These are phyloP conservation scores for Anabacerthia variegaticeps DNA, from an alignment of 2,797 vertebrate genomes.

Conservation along the genomic window DNA sequence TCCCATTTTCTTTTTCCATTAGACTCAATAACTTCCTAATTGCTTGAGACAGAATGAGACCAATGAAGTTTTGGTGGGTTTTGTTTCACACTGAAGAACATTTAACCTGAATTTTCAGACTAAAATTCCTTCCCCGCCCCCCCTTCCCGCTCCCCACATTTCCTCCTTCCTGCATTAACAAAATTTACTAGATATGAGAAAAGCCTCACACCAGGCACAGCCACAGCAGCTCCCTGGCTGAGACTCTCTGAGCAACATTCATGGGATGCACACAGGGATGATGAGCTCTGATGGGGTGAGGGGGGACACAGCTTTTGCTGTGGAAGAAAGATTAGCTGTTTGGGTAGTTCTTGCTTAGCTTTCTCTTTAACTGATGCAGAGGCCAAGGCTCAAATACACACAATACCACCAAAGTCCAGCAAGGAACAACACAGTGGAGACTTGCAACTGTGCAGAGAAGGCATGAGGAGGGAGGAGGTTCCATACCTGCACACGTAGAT, in stretches of 20 bases:
- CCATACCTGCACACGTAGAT: background rate
- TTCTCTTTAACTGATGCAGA: background rate
- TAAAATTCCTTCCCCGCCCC: background rate
- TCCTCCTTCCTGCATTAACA: background rate
- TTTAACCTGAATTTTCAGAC: background rate
- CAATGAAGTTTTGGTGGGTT: background rate
- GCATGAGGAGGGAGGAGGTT: background rate
- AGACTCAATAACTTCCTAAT: background rate
- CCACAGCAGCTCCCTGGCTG: background rate
- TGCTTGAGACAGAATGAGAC: background rate
- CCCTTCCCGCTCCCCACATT: background rate
- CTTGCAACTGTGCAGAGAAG: background rate
- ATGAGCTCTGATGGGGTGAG: background rate
- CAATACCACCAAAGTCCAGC: rapidly evolving
- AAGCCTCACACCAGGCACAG: background rate
- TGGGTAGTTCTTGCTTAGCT: background rate
- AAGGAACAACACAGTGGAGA: background rate
- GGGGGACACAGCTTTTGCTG: rapidly evolving
- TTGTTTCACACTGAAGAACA: background rate
- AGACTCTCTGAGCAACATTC: background rate
- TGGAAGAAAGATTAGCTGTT: background rate
- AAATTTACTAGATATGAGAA: background rate
- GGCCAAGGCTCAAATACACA: background rate
- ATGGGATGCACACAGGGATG: background rate
- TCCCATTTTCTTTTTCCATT: background rate